A percentile compares a stretch with the other conserved stretches of the same genome.
phyloP scores from a whole-genome alignment of 2,113 vertebrate genomes.

The Phodopus roborovskii region DNA sequence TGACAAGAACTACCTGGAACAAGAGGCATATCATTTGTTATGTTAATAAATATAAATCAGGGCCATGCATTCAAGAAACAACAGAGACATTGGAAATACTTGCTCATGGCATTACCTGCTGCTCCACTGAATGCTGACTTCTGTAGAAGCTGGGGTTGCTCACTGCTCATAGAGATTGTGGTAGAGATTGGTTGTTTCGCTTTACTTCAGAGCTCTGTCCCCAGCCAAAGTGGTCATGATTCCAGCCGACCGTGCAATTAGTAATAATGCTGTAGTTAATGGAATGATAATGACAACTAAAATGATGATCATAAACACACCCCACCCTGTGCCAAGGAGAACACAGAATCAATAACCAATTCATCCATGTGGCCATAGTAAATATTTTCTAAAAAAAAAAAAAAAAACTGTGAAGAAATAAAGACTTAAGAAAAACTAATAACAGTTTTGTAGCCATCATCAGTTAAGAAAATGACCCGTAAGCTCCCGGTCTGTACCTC shows the following conservation, averaged over 20 bases:
- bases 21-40: neutral
- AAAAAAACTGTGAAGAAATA: slow-evolving; percentile 68
- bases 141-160: neutral
- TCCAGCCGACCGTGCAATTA: slow-evolving; percentile 52
- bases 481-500: slow-evolving; percentile 8
- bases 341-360: slow-evolving; percentile 64
- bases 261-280: slow-evolving; percentile 40
- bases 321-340: slow-evolving; percentile 28
- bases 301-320: slow-evolving; percentile 59
- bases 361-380: slow-evolving; percentile 68
- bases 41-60: slow-evolving; percentile 16
- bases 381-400: slow-evolving; percentile 49
- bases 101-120: neutral
- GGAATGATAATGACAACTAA: slow-evolving; percentile 64
- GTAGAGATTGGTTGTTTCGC: neutral
- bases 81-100: neutral
- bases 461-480: neutral
- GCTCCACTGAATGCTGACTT: neutral
- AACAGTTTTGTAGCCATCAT: neutral
- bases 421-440: slow-evolving; percentile 54
- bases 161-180: neutral
- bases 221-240: neutral
- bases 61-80: slow-evolving; percentile 12
- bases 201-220: neutral
- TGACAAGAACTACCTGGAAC: neutral